Evolutionary conservation across 2,797 vertebrate genomes (phyloP), one percentile per base, ranked within the genome.

Genomic region (Mormyrus proboscirostris): DNA sequence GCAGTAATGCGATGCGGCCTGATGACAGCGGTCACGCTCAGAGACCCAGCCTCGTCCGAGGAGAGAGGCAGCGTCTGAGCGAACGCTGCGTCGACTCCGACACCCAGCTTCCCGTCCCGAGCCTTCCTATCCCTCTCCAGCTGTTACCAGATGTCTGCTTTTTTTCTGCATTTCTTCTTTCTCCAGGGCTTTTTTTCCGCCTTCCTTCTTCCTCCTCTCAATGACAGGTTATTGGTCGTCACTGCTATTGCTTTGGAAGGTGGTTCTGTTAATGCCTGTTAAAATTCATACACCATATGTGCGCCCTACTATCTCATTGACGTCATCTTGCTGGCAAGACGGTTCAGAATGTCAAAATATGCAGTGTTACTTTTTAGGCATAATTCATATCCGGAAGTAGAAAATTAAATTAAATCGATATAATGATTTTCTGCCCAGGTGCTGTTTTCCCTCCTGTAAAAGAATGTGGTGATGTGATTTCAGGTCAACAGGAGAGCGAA

Each of bases 101-200:
- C 55, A 84, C 89, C 69, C 89, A 90, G 76, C 41, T 47, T 47
- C 85, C 91, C 25, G 87, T 92, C 90, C 47, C 7, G 5, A 88
- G 38, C 87, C 86, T 86, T 89, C 87, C 90, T 47, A 82, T 88
- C 47, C 51, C 33, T 86, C 49, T 88, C 88, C 89, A 93, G 90
- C 90, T 95, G 92, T 91, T 91, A 89, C 93, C 94, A 95, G 92
- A 94, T 94, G 92, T 92, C 89, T 88, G 69, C 69, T 82, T 91
- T 33, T 69, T 90, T 87, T 90, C 89, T 55, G 5, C 89, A n/a
- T 88, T 62, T 59, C 87, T 41, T 89, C 88, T 88, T 88, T 12
- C 85, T 62, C 89, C 89, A n/a, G 22, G n/a, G 50, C 2, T 89
- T n/a, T 59, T 76, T 83, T 57, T 38, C 88, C 29, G 59, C 3